Conservation (phyloP, 2,113 vertebrate genomes). For the Scatophagus argus region DNA sequence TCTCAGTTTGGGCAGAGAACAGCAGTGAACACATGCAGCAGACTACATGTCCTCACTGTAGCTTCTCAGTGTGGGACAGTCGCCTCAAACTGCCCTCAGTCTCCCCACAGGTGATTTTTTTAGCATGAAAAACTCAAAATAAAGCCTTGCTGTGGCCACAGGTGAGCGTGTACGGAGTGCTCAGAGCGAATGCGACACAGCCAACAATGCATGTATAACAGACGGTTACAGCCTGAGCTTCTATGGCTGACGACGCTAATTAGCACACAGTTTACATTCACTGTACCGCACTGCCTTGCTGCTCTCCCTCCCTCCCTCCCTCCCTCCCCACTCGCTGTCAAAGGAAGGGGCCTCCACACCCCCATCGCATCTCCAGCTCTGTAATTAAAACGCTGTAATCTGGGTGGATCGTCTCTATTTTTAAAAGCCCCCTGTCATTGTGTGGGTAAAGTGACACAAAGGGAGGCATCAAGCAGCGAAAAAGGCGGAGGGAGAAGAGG, state of each 20-base stretch:
- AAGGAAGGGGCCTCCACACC: slow-evolving; percentile 57
- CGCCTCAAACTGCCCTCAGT: background rate
- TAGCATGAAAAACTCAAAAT: slow-evolving; percentile 28
- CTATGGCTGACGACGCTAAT: slow-evolving; percentile 69
- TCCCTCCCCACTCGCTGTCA: slow-evolving; percentile 57
- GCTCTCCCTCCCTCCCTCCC: slow-evolving; percentile 18
- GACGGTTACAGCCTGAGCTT: slow-evolving; percentile 37
- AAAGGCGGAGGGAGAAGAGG: slow-evolving; percentile 17
- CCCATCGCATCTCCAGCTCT: slow-evolving; percentile 73
- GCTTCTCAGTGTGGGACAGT: background rate
- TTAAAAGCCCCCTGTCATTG: slow-evolving; percentile 74
- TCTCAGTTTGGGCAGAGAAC: background rate
- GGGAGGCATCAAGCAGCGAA: slow-evolving; percentile 42
- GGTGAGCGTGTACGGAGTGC: slow-evolving; percentile 11
- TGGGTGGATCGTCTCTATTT: slow-evolving; percentile 82
- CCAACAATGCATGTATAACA: slow-evolving; percentile 49
- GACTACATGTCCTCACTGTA: background rate
- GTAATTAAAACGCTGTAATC: slow-evolving; percentile 87
- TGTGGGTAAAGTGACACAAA: slow-evolving; percentile 75
- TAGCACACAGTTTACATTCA: slow-evolving; percentile 71
- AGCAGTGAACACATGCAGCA: background rate
- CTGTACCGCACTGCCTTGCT: slow-evolving; percentile 46
- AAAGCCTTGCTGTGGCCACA: background rate
- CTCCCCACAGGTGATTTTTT: slow-evolving; percentile 1
- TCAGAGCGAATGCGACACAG: slow-evolving; percentile 4